A percentile compares a stretch with the other conserved stretches of the same genome.
These are phyloP conservation scores for Tetramorium parvispinum DNA, from an alignment of 1,140 invertebrate species.

Conservation along the genomic window DNA sequence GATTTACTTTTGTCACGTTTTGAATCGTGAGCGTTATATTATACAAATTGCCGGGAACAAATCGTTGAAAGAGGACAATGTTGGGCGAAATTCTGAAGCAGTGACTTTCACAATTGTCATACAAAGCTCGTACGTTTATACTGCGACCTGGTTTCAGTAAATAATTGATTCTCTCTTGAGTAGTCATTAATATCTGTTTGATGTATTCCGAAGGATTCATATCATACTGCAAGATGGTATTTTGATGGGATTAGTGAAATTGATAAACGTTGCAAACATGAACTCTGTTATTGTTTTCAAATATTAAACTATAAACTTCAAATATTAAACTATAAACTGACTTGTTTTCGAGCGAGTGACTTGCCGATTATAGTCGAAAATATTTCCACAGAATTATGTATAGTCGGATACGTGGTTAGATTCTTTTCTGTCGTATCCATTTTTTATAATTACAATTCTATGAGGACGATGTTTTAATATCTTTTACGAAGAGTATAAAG, in stretches of 20 bases:
- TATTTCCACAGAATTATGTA: constrained; percentile 9
- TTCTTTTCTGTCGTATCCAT: constrained; percentile 20
- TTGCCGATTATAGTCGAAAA: background rate
- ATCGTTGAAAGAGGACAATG: constrained; percentile 84
- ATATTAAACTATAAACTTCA: background rate
- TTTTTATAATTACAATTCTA: constrained; percentile 3
- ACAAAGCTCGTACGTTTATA: background rate
- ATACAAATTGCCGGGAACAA: constrained; percentile 75
- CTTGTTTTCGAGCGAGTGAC: constrained; percentile 11
- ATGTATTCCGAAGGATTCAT: constrained; percentile 75
- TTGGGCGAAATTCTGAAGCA: constrained; percentile 78
- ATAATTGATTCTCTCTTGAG: constrained; percentile 71
- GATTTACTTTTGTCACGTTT: constrained; percentile 75
- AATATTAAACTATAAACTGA: constrained; percentile 22
- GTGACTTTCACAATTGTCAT: background rate
- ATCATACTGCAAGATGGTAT: constrained; percentile 10
- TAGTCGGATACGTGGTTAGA: background rate
- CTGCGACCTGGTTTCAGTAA: constrained; percentile 56
- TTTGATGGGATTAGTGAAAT: constrained; percentile 21
- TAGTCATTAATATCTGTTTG: constrained; percentile 72
- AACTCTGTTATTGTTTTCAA: background rate
- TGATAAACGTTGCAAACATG: background rate
- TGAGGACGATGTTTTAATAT: background rate
- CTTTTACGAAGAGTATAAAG: background rate
- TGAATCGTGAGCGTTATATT: constrained; percentile 77